A percentile compares a stretch with the other conserved stretches of the same genome.
Evolutionary conservation across 2,797 vertebrate species (phyloP).

Genomic region (Acanthopagrus latus): DNA sequence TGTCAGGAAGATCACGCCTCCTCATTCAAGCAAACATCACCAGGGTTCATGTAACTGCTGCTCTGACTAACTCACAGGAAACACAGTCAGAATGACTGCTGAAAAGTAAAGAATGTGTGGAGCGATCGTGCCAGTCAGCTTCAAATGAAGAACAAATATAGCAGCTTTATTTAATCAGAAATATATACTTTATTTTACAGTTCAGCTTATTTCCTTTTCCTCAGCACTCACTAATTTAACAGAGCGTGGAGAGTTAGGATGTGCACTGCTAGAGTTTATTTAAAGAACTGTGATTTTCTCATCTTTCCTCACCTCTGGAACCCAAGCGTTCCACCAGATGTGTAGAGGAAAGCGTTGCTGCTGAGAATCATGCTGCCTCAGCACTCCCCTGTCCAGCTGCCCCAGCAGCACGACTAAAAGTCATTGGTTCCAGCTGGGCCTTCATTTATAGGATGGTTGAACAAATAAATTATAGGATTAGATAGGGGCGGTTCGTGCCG

Average conservation of each 20-base stretch:
- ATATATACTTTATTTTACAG: conserved; percentile 31
- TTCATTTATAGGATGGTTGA: conserved; percentile 95
- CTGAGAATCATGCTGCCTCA: conserved; percentile 92
- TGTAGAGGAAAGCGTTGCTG: conserved; percentile 88
- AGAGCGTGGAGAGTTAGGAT: conserved; percentile 57
- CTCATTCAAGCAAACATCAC: conserved; percentile 25
- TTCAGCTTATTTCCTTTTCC: conserved; percentile 36
- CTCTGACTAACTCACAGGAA: conserved; percentile 22
- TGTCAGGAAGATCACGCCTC: conserved; percentile 48
- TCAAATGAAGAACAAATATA: conserved; percentile 2
- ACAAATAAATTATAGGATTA: conserved; percentile 98
- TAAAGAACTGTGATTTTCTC: conserved; percentile 86
- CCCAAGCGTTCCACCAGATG: conserved; percentile 94
- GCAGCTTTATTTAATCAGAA: conserved; percentile 28
- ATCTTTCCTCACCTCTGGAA: conserved; percentile 90
- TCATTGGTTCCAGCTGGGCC: conserved; percentile 97
- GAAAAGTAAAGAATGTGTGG: conserved; percentile 4
- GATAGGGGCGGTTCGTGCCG: conserved; percentile 80
- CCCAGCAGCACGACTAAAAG: conserved; percentile 89
- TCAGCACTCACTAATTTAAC: conserved; percentile 32
- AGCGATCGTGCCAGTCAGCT: background rate
- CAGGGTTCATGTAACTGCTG: conserved; percentile 21
- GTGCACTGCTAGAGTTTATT: conserved; percentile 89
- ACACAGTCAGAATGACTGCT: conserved; percentile 1
- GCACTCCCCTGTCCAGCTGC: conserved; percentile 95